Evolutionary conservation across 2,113 vertebrate species (phyloP), one percentile per base, ranked within the genome.

Genomic region (Hemibates koningsi): DNA sequence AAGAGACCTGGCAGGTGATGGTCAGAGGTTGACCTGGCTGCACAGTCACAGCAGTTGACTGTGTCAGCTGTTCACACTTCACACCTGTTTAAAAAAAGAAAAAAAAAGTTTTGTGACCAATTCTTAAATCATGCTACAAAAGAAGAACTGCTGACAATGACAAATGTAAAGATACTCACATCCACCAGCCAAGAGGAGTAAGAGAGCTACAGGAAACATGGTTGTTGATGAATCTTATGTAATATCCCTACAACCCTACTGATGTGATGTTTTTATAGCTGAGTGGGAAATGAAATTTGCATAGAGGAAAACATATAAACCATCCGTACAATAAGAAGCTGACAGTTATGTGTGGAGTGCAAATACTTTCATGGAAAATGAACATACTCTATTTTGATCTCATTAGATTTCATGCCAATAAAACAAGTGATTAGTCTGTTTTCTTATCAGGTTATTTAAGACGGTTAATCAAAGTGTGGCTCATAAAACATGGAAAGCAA

Each of bases 311-410:
- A 54, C n/a, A 54, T 54, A 21, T 54, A 54, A 54, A 54, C 53
- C 53, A 54, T 21, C 53, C 1, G 0, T 54, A 54, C 3, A 54
- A 0, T 54, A 21, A 54, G 0, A 54, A 54, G 53, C n/a, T 54
- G 53, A 54, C 53, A 54, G n/a, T 54, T 54, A 54, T 54, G 10
- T 54, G n/a, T 54, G 53, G n/a, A 54, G n/a, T 24, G 53, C 53
- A 54, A 54, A 54, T 24, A 54, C 53, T 24, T 0, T 4, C 0
- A 54, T 54, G 53, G n/a, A 54, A 54, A 54, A 54, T 2, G n/a
- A 54, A 54, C 52, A 54, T 21, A 54, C 52, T 54, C 52, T 54
- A 19, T 52, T 52, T 52, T 54, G 6, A 54, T 54, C 52, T 54
- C n/a, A 54, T 21, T 54, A 54, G n/a, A 21, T 54, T 54, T 24